These are phyloP conservation scores for Pempheris klunzingeri DNA, from an alignment of 2,797 vertebrate genomes.

Conservation along the genomic window DNA sequence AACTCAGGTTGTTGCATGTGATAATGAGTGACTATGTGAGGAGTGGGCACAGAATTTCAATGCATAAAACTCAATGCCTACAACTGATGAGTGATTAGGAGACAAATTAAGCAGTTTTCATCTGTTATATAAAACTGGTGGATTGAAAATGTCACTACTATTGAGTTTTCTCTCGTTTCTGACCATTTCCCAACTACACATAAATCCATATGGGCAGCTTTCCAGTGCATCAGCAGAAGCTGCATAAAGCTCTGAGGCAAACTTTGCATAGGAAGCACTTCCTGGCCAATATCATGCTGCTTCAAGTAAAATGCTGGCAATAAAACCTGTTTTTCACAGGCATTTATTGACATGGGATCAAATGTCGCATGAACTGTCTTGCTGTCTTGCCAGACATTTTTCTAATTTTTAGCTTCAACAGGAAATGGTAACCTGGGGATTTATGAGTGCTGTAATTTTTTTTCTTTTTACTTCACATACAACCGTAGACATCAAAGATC, in stretches of 20 bases:
- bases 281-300: constrained; percentile 26
- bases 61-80: background rate
- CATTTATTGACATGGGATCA: constrained; percentile 60
- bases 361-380: constrained; percentile 44
- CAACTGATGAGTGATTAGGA: constrained; percentile 43
- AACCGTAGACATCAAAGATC: constrained; percentile 50
- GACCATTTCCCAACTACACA: constrained; percentile 19
- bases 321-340: constrained; percentile 50
- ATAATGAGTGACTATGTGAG: constrained; percentile 48
- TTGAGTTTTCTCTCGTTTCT: constrained; percentile 30
- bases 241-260: constrained; percentile 7
- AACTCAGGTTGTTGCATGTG: constrained; percentile 68
- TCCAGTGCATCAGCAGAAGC: constrained; percentile 37
- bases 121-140: constrained; percentile 12
- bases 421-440: constrained; percentile 66
- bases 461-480: constrained; percentile 27
- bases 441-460: constrained; percentile 39
- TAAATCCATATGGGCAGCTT: constrained; percentile 27
- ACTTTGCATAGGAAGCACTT: constrained; percentile 46
- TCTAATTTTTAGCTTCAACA: constrained; percentile 36
- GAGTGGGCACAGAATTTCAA: constrained; percentile 20
- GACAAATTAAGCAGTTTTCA: constrained; percentile 43
- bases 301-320: constrained; percentile 44
- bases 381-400: constrained; percentile 48
- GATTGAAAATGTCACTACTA: constrained; percentile 21